Evolutionary conservation across 2,113 vertebrate species (phyloP), one percentile per base, ranked within the genome.

Genomic region (Ictalurus furcatus): DNA sequence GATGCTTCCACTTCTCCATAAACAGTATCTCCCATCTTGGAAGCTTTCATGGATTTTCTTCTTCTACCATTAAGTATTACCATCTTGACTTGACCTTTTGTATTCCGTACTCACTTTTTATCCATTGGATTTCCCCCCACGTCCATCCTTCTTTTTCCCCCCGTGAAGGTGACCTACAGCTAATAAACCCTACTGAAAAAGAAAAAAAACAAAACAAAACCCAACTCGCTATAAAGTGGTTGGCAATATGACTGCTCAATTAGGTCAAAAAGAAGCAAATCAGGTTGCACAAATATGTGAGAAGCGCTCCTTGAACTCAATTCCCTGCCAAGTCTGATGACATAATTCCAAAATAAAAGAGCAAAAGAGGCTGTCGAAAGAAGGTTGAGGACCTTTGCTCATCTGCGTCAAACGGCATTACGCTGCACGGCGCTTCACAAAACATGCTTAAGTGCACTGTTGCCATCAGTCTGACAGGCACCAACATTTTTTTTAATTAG

Each of bases 31-130:
- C 14, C 84, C 74, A 83, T 89, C 86, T 85, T 89, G 88, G 89
- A 94, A 95, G 94, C 91, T 91, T 95, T 94, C 94, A 95, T 94
- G 92, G 93, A 96, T 95, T 96, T 95, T 90, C 94, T 94, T 92
- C 93, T 95, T 94, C 81, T 93, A 92, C 92, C 91, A 93, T 95
- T 93, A 95, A 94, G 93, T 92, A 93, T 94, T 93, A 94, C 88
- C 91, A 93, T 92, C 91, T 93, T 93, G 92, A 94, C 94, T 93
- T 94, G 90, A 94, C 92, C 91, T 92, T 94, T 90, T 90, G 90
- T 93, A 52, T 95, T 95, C 90, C 88, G 92, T 93, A 92, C 93
- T 94, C 93, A 92, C 92, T 94, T 93, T 90, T 86, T 94, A 95
- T 94, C 90, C 94, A 95, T 94, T 94, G 91, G 90, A 88, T 74